phyloP scores from a whole-genome alignment of 2,797 vertebrate species.

The Muraenolepis orangiensis region DNA sequence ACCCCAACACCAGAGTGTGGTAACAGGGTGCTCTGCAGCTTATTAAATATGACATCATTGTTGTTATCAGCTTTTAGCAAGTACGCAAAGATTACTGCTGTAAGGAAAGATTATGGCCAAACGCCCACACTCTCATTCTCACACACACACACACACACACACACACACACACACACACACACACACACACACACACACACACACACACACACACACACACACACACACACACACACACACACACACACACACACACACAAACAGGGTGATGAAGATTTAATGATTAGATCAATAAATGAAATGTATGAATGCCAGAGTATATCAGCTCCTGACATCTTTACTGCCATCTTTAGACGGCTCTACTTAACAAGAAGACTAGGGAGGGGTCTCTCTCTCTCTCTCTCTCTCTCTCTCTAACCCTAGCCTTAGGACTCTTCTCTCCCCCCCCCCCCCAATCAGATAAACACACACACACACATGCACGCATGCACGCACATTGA shows the following conservation, averaged over 20 bases:
- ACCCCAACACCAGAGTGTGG: constrained; percentile 54
- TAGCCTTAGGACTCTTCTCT: background rate
- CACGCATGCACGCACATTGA: background rate
- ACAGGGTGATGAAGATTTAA: constrained; percentile 76
- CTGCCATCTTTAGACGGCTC: constrained; percentile 52
- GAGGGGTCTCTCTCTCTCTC: constrained; percentile 25
- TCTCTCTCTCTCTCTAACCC: constrained; percentile 17
- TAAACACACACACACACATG: background rate
- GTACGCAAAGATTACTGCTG: constrained; percentile 50
- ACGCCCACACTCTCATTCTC: constrained; percentile 30
- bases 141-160: constrained; percentile 26
- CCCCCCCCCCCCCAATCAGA: background rate
- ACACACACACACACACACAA: constrained; percentile 23
- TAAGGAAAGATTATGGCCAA: constrained; percentile 42
- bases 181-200: constrained; percentile 1
- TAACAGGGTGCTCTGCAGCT: constrained; percentile 51
- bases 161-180: constrained; percentile 19
- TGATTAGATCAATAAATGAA: constrained; percentile 80
- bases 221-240: constrained; percentile 17
- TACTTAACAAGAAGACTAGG: constrained; percentile 55
- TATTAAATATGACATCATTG: constrained; percentile 69
- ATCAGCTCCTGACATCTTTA: constrained; percentile 73
- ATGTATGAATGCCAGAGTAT: constrained; percentile 76
- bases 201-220: constrained; percentile 10
- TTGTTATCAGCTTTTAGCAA: constrained; percentile 67